These are phyloP conservation scores for Laothoe populi DNA, from an alignment of 2,888 invertebrate genomes.

Conservation along the genomic window DNA sequence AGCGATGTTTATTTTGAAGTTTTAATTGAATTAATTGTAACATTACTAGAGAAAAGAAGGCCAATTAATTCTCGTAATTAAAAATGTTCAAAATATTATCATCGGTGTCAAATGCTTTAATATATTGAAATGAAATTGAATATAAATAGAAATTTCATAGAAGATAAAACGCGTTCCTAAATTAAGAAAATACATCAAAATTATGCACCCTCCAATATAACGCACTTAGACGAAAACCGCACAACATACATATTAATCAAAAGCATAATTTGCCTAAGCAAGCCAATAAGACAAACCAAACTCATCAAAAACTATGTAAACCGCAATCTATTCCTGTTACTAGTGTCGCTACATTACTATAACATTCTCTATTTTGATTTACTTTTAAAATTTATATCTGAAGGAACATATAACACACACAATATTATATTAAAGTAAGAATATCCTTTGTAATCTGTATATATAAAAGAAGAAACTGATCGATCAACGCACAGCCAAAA, in stretches of 20 bases:
- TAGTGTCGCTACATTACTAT: conserved; percentile 35
- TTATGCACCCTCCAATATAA: too few species aligned
- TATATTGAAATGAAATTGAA: too few species aligned
- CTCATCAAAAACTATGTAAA: conserved; percentile 11
- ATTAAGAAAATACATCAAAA: too few species aligned
- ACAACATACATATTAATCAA: not conserved
- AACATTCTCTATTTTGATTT: conserved; percentile 32
- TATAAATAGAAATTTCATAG: too few species aligned
- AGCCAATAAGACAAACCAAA: conserved; percentile 13
- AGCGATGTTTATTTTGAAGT: not conserved
- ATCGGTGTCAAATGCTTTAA: too few species aligned
- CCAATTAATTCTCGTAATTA: too few species aligned
- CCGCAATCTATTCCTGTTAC: not conserved
- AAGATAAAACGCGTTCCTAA: too few species aligned
- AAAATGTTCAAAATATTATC: too few species aligned
- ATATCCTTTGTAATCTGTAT: conserved; percentile 53
- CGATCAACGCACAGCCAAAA: too few species aligned
- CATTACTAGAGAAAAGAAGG: too few species aligned
- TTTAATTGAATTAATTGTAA: too few species aligned
- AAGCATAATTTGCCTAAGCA: conserved; percentile 17
- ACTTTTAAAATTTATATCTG: conserved; percentile 2
- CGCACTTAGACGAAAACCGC: not conserved
- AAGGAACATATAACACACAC: conserved; percentile 50
- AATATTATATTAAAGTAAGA: conserved; percentile 45
- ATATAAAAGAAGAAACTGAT: too few species aligned